Evolutionary conservation across 2,113 vertebrate species (phyloP).

Genomic region (Lagopus muta): DNA sequence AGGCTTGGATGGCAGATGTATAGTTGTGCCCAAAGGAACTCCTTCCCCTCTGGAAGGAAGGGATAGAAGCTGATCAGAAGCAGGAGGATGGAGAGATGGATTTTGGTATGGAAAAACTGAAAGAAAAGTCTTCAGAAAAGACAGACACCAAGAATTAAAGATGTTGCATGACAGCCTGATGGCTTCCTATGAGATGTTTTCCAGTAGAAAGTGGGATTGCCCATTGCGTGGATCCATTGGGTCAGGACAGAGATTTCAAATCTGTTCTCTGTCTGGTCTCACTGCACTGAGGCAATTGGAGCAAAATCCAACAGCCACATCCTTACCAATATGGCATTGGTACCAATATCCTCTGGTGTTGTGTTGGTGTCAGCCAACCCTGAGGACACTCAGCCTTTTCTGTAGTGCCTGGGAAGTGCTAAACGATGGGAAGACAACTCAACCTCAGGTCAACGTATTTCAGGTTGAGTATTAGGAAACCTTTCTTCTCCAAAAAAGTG

Average conservation of each 20-base stretch:
- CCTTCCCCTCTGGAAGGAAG: neutral
- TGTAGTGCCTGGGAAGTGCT: neutral
- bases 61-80: neutral
- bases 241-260: neutral
- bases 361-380: no score
- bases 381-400: neutral
- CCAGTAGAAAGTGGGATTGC: fast-evolving
- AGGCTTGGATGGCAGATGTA: neutral
- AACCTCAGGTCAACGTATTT: neutral
- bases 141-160: neutral
- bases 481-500: no score
- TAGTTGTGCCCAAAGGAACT: neutral
- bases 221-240: neutral
- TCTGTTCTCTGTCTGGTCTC: neutral
- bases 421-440: neutral
- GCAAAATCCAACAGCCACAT: neutral
- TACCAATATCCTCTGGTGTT: neutral
- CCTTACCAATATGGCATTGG: neutral
- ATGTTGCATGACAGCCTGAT: no score
- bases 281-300: neutral
- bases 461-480: no score
- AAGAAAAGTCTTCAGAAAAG: neutral
- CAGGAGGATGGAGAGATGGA: neutral
- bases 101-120: neutral
- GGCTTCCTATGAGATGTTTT: neutral